phyloP scores from a whole-genome alignment of 2,113 vertebrate genomes.

The Sprattus sprattus region DNA sequence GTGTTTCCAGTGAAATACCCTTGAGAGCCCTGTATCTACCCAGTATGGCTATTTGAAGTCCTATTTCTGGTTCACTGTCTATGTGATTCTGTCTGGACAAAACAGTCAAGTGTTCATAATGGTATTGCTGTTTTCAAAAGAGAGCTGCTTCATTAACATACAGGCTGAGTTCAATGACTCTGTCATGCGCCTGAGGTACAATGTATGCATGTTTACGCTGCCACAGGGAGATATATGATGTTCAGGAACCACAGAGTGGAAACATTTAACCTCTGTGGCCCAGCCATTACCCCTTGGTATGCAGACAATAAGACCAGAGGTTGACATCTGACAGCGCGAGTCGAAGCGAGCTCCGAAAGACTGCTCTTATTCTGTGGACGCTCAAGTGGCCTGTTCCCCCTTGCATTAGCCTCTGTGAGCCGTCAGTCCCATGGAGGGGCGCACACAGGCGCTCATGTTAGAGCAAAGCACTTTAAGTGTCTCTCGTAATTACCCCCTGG shows the following conservation, averaged over 20 bases:
- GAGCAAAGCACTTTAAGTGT: not conserved
- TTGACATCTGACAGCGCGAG: not conserved
- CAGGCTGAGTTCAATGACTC: not conserved
- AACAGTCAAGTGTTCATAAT: not conserved
- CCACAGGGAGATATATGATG: not conserved
- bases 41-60: not conserved
- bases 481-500: not conserved
- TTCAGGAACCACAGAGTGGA: not conserved
- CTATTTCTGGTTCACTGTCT: not conserved
- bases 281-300: not conserved
- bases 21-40: no score
- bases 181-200: not conserved
- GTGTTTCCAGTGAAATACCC: no score
- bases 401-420: not conserved
- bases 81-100: not conserved
- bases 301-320: not conserved
- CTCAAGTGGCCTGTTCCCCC: not conserved
- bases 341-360: not conserved
- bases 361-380: conserved; percentile 5
- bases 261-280: not conserved
- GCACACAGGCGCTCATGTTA: not conserved
- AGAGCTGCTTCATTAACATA: not conserved
- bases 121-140: not conserved
- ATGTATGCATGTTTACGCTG: not conserved
- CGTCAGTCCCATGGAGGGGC: not conserved